Evolutionary conservation across 2,113 vertebrate genomes (phyloP).

Genomic region (mouse (Mus musculus)): GRCm39 chr1:147463501-147464000

Average conservation of each 20-base stretch:
- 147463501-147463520: no score
- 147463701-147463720: not conserved
- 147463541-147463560: not conserved
- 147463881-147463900: not conserved
- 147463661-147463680: not conserved
- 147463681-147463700: not conserved
- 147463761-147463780: not conserved
- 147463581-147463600: not conserved
- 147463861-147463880: not conserved
- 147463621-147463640: conserved; percentile 3
- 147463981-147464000: not conserved
- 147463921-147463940: not conserved
- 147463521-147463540: no score
- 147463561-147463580: not conserved
- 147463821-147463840: not conserved
- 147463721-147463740: not conserved
- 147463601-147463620: not conserved
- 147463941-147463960: not conserved
- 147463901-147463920: not conserved
- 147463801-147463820: not conserved
- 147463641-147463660: not conserved
- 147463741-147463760: not conserved
- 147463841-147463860: not conserved
- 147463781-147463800: not conserved
- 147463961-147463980: no score